Evolutionary conservation across 2,113 vertebrate species (phyloP), one percentile per base, ranked within the genome.

Genomic region (Prolemur simus): DNA sequence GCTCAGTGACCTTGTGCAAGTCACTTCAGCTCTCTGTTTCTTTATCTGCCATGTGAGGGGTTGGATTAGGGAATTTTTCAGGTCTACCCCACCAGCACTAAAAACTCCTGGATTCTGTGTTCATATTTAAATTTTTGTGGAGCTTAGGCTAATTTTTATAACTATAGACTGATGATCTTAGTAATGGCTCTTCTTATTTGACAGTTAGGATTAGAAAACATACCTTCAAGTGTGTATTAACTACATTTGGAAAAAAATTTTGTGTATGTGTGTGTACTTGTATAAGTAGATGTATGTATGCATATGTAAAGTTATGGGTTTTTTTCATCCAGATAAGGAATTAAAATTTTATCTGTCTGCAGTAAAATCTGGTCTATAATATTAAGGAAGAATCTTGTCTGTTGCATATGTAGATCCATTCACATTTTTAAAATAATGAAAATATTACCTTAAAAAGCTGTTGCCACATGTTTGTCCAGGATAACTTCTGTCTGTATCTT

Each of bases 401-500:
- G 5, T 64, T 82, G 34, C 25, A 68, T 56, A 18, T 71, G 42
- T 76, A 29, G 6, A 49, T 85, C 52, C 39, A 49, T 68, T 78
- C 60, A 68, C 2, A 13, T 34, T 56, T 89, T 77, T 10, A 56
- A 56, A 78, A 47, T 60, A 82, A 52, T 68, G 17, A 94, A 52
- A 94, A 27, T 27, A 54, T n/a, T 86, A 6, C 21, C 32, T 63
- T 32, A 71, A 64, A 58, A 64, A 85, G 1, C 23, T 91, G 32
- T 89, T 29, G 87, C 93, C 94, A 21, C 8, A 14, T 95, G 64
- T 94, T 60, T 93, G 8, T 83, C 32, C 74, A 32, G 84, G 13
- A 63, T 95, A 86, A 82, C 77, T 96, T 96, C 84, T 88, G 68
- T 96, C 84, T 88, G 68, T 45, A 12, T 92, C 91, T 91, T 45